These are phyloP conservation scores for Sandelia bainsii DNA, from an alignment of 2,797 vertebrate genomes.

Conservation along the genomic window DNA sequence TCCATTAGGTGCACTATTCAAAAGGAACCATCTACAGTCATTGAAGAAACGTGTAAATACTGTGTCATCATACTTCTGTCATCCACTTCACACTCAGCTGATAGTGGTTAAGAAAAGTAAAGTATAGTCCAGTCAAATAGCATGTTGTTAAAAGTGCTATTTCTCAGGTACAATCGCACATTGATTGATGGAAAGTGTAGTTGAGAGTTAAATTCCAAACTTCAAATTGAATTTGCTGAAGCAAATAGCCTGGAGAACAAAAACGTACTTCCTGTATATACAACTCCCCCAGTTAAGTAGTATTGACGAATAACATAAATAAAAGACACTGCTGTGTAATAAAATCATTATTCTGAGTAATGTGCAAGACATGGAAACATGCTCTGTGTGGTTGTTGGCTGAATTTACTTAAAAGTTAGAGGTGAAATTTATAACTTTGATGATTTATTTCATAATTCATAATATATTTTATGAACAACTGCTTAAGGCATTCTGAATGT, in stretches of 20 bases:
- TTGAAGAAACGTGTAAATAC: background rate
- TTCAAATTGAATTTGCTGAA: no score
- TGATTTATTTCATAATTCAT: background rate
- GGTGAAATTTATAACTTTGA: slow-evolving; percentile 2
- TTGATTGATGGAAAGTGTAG: no score
- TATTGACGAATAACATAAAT: background rate
- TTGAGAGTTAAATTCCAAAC: no score
- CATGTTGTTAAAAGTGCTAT: no score
- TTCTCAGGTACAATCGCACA: no score
- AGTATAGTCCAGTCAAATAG: no score
- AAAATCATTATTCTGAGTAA: background rate
- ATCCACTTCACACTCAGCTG: background rate
- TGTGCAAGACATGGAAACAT: background rate
- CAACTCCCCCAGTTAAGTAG: background rate
- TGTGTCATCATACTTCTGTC: background rate
- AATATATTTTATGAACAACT: no score
- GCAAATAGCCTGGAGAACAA: no score
- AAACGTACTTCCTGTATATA: no score
- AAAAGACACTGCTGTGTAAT: background rate
- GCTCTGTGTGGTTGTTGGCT: background rate
- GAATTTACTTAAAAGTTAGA: background rate
- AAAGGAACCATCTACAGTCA: background rate
- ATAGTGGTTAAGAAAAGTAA: no score
- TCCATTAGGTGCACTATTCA: slow-evolving; percentile 1
- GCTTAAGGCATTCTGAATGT: background rate